Evolutionary conservation across 1,140 invertebrate species (phyloP).

Genomic region (Zaprionus africanus): DNA sequence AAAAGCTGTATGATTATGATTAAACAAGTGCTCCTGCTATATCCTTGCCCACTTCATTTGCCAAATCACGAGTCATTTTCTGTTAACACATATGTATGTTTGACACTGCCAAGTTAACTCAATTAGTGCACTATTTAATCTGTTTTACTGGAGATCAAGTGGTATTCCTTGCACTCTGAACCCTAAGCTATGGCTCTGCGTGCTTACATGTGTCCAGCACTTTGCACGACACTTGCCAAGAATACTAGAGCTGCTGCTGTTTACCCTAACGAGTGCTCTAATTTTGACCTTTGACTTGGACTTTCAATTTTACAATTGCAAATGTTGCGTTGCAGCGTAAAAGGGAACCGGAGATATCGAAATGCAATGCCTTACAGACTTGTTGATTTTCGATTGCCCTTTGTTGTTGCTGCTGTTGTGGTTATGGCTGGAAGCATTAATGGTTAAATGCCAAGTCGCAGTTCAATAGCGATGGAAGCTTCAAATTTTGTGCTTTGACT

Average conservation of each 20-base stretch:
- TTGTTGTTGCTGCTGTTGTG: constrained; percentile 1
- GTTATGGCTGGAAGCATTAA: constrained; percentile 30
- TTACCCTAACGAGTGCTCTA: constrained; percentile 39
- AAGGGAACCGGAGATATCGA: constrained; percentile 6
- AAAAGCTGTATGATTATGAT: not conserved
- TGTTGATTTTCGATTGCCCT: constrained; percentile 1
- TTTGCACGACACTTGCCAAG: not conserved
- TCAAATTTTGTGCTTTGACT: constrained; percentile 48
- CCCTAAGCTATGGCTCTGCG: not conserved
- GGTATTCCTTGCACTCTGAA: not conserved
- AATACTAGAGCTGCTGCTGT: not conserved
- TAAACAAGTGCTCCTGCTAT: not conserved
- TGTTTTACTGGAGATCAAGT: not conserved
- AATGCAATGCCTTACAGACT: constrained; percentile 5
- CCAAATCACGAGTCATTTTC: not conserved
- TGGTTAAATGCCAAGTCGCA: constrained; percentile 25
- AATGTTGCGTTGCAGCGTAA: constrained; percentile 10
- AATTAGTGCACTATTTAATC: constrained; percentile 30
- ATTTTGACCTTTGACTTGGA: constrained; percentile 42
- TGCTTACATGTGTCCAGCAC: not conserved
- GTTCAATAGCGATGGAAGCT: constrained; percentile 5
- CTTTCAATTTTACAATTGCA: constrained; percentile 22
- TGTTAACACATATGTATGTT: not conserved
- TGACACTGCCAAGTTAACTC: constrained; percentile 8
- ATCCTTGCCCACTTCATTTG: constrained; percentile 30